A percentile compares a stretch with the other conserved stretches of the same genome.
phyloP scores from a whole-genome alignment of 1,140 invertebrate species.

The Brachionus koreanus region DNA sequence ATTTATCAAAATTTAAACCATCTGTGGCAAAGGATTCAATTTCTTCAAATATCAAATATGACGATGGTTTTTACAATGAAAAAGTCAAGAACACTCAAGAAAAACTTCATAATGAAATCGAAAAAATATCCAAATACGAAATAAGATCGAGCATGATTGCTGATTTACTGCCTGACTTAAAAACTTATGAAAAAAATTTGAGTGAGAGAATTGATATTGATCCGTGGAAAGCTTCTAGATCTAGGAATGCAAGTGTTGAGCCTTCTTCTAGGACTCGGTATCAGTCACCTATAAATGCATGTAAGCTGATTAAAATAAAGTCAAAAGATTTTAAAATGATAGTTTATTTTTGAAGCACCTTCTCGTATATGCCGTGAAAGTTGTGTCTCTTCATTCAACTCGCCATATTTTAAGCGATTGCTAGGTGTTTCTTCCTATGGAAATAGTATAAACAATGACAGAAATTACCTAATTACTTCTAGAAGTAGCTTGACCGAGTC shows the following conservation, averaged over 20 bases:
- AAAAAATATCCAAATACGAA: slow-evolving; percentile 63
- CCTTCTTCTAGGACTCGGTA: slow-evolving; percentile 82
- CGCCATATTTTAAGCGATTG: neutral
- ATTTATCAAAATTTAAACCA: neutral
- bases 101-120: slow-evolving; percentile 53
- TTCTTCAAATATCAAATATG: neutral
- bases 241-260: slow-evolving; percentile 84
- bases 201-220: slow-evolving; percentile 73
- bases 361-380: neutral
- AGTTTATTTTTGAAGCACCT: neutral
- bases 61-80: slow-evolving; percentile 62
- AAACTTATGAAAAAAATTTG: slow-evolving; percentile 74
- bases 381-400: neutral
- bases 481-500: neutral
- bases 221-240: slow-evolving; percentile 92
- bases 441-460: neutral
- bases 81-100: neutral
- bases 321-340: neutral
- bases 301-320: neutral
- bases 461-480: neutral
- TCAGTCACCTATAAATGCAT: slow-evolving; percentile 92
- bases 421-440: neutral
- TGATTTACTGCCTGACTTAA: slow-evolving; percentile 51
- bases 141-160: slow-evolving; percentile 58
- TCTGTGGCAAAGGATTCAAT: neutral